Base-by-base conservation (phyloP, 1,140 invertebrate species). In the Chelonus insularis region DNA sequence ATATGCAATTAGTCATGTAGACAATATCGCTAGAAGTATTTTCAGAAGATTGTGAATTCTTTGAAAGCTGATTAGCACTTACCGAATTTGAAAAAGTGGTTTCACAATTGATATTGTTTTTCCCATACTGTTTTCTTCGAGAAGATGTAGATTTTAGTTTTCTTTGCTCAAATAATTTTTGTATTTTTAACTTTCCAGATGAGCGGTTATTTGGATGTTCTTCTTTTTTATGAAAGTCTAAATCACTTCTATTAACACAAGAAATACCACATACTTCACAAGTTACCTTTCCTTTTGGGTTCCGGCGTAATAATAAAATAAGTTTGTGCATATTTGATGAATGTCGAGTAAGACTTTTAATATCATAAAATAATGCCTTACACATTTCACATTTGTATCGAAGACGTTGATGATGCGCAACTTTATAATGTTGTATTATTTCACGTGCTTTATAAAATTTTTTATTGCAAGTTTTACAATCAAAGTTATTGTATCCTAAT, bases 1-100 rank as follows among this genome's bases (percentile, higher is more conserved):
- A 68, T 32, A 65, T 78, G 80, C 14, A 62, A 68, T 4, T 29
- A 29, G n/a, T n/a, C n/a, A n/a, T n/a, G n/a, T n/a, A n/a, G n/a
- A n/a, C n/a, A n/a, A n/a, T n/a, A n/a, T n/a, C n/a, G n/a, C n/a
- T n/a, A n/a, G n/a, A n/a, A n/a, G n/a, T n/a, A n/a, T n/a, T n/a
- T n/a, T n/a, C n/a, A n/a, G n/a, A n/a, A n/a, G n/a, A n/a, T n/a
- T n/a, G n/a, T n/a, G n/a, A n/a, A n/a, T n/a, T n/a, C n/a, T n/a
- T n/a, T n/a, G n/a, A n/a, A n/a, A n/a, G n/a, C n/a, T n/a, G n/a
- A n/a, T n/a, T n/a, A n/a, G n/a, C n/a, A n/a, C n/a, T n/a, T n/a
- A n/a, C n/a, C n/a, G n/a, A n/a, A n/a, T n/a, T n/a, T n/a, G n/a
- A n/a, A n/a, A n/a, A n/a, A n/a, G n/a, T n/a, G n/a, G n/a, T n/a